These are phyloP conservation scores for Pseudomugil tenellus DNA, from an alignment of 2,797 vertebrate genomes.

Conservation along the genomic window DNA sequence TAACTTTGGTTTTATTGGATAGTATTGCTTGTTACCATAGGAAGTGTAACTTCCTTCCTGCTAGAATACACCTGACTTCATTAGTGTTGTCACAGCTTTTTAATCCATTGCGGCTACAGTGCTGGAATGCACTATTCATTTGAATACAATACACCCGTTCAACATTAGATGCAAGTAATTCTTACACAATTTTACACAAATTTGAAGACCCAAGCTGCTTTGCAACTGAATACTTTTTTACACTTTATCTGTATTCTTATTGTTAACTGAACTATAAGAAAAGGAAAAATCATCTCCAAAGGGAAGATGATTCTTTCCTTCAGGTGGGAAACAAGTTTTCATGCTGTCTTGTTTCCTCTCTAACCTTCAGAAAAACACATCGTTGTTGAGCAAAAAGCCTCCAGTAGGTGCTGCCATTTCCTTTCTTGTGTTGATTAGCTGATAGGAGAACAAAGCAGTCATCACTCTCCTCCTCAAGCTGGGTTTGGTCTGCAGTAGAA, in stretches of 20 bases:
- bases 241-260: not conserved
- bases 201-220: not conserved
- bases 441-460: constrained; percentile 49
- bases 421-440: constrained; percentile 31
- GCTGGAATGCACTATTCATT: no score
- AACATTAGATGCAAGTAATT: no score
- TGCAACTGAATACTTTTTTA: not conserved
- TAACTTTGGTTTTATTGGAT: no score
- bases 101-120: no score
- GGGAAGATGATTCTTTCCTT: constrained; percentile 64
- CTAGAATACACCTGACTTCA: no score
- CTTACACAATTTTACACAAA: no score
- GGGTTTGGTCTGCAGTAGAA: constrained; percentile 13
- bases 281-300: constrained; percentile 61
- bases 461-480: constrained; percentile 52
- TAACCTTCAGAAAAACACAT: constrained; percentile 73
- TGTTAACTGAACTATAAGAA: constrained; percentile 26
- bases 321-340: constrained; percentile 70
- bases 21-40: no score
- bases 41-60: no score
- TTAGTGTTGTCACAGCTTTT: no score
- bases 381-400: constrained; percentile 49
- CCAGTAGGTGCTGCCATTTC: constrained; percentile 53
- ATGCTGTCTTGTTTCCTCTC: constrained; percentile 67
- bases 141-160: no score